Conservation (phyloP, 2,888 invertebrate genomes). For the Macaria notata region DNA sequence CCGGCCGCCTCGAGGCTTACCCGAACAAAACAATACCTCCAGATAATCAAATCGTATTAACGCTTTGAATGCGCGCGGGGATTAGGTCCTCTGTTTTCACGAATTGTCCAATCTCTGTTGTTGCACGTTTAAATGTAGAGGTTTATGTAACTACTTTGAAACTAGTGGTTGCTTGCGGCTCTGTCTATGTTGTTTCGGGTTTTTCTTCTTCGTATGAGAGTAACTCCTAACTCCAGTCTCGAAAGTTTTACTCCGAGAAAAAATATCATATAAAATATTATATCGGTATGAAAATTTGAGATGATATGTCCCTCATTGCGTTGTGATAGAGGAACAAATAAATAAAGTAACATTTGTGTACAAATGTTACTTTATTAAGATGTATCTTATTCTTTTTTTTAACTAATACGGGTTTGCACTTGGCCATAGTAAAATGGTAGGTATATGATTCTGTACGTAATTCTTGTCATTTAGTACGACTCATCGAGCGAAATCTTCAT, state of each 20-base stretch:
- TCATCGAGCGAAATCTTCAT: constrained; percentile 7
- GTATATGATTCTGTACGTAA: constrained; percentile 3
- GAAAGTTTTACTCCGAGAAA: too few species aligned
- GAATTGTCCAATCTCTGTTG: constrained; percentile 26
- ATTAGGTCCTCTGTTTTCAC: constrained; percentile 36
- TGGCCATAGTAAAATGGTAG: neutral
- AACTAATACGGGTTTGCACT: neutral
- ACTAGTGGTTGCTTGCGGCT: constrained; percentile 1
- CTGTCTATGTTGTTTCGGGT: neutral
- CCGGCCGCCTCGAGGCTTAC: constrained; percentile 36
- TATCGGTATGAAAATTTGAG: too few species aligned
- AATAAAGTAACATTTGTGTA: too few species aligned
- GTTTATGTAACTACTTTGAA: constrained; percentile 6
- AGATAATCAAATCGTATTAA: constrained; percentile 54
- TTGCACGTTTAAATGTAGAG: constrained; percentile 15
- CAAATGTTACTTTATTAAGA: too few species aligned
- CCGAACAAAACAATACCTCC: constrained; percentile 44
- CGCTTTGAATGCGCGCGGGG: constrained; percentile 43
- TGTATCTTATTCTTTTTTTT: constrained; percentile 8
- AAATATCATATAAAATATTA: too few species aligned
- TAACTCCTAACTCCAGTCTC: too few species aligned
- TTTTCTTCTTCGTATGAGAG: neutral
- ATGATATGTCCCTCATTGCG: too few species aligned
- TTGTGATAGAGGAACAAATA: too few species aligned
- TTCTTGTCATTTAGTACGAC: constrained; percentile 13